Percentiles rank a stretch among this genome's conserved stretches.
Evolutionary conservation across 1,140 invertebrate species (phyloP).

Genomic region (Cecropterus lyciades): DNA sequence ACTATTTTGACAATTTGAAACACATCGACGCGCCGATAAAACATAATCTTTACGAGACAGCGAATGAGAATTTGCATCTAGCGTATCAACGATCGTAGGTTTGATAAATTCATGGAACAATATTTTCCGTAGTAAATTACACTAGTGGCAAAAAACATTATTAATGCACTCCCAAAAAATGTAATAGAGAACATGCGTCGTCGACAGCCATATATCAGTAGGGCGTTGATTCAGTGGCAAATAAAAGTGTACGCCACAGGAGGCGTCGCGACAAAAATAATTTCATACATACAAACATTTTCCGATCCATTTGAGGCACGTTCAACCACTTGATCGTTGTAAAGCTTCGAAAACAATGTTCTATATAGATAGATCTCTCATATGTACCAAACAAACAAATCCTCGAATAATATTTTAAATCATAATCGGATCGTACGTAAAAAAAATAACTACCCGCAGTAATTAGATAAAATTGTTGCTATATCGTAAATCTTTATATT

Average conservation of each 20-base stretch:
- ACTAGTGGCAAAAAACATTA: slow-evolving; percentile 46
- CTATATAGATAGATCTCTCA: background rate
- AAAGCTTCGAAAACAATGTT: slow-evolving; percentile 45
- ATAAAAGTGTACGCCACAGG: slow-evolving; percentile 73
- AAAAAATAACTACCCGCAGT: no score
- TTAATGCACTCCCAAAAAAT: slow-evolving; percentile 59
- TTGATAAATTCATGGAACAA: slow-evolving; percentile 15
- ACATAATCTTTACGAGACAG: slow-evolving; percentile 11
- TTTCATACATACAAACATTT: slow-evolving; percentile 75
- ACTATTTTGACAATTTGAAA: slow-evolving; percentile 22
- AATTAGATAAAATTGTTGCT: no score
- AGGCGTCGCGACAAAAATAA: slow-evolving; percentile 74
- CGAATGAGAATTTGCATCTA: background rate
- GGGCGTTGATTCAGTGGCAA: slow-evolving; percentile 78
- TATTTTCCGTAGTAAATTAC: slow-evolving; percentile 36
- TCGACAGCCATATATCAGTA: slow-evolving; percentile 65
- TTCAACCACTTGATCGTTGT: slow-evolving; percentile 51
- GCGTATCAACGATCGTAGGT: slow-evolving; percentile 1
- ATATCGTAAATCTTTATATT: no score
- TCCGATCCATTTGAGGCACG: slow-evolving; percentile 69
- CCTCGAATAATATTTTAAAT: no score
- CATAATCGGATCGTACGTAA: no score
- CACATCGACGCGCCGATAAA: slow-evolving; percentile 11
- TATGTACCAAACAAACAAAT: background rate
- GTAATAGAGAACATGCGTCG: slow-evolving; percentile 68